Conservation (phyloP, 1,140 invertebrate species). For the Bacillus rossius region DNA sequence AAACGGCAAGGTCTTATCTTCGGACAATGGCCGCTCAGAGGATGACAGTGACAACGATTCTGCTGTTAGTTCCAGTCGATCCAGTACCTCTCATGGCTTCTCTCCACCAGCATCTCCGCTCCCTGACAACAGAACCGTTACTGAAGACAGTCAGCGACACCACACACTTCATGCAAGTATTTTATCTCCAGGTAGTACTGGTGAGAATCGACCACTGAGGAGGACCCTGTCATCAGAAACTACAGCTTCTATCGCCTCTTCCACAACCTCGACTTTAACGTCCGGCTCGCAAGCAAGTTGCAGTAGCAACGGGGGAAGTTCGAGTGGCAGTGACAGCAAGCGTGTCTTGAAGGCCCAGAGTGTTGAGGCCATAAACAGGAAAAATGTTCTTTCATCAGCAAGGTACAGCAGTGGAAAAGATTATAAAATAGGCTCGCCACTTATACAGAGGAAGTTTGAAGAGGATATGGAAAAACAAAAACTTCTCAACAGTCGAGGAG, state of each 20-base stretch:
- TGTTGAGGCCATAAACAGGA: constrained; percentile 75
- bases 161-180: not conserved
- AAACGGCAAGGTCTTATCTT: not conserved
- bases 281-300: constrained; percentile 47
- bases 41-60: constrained; percentile 83
- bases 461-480: constrained; percentile 31
- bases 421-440: constrained; percentile 56
- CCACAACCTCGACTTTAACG: constrained; percentile 52
- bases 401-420: constrained; percentile 73
- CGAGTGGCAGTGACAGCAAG: constrained; percentile 31
- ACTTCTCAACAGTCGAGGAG: too few relatives aligned
- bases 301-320: constrained; percentile 41
- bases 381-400: constrained; percentile 81
- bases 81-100: constrained; percentile 60
- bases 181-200: not conserved
- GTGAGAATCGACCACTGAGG: constrained; percentile 25
- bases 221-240: constrained; percentile 56
- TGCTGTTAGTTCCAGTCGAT: constrained; percentile 71
- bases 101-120: constrained; percentile 54
- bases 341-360: constrained; percentile 68
- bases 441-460: constrained; percentile 59
- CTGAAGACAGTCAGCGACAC: not conserved
- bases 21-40: constrained; percentile 23
- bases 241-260: constrained; percentile 53
- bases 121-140: constrained; percentile 29